Conservation (phyloP, 2,113 vertebrate genomes). For the Herpetotheres cachinnans region DNA sequence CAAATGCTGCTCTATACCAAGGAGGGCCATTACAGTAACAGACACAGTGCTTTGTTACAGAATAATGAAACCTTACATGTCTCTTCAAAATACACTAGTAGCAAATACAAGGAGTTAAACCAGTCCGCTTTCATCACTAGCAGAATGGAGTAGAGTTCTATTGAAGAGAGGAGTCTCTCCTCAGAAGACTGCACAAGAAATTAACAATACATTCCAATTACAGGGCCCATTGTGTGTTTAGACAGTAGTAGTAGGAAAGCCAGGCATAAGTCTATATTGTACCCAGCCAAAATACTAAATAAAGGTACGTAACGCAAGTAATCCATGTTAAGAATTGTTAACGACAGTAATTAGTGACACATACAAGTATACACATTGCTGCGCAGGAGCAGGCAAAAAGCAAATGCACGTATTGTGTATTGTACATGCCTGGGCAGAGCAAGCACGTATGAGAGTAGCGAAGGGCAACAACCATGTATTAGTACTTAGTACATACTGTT, state of each 20-base stretch:
- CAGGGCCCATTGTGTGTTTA: not conserved
- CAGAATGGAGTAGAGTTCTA: not conserved
- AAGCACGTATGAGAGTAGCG: not conserved
- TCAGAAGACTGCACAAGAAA: not conserved
- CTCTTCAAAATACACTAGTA: not conserved
- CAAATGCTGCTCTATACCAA: not conserved
- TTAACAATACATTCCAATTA: not conserved
- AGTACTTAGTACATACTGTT: not conserved
- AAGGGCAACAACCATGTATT: not conserved
- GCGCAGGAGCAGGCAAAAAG: not conserved
- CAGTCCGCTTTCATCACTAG: not conserved
- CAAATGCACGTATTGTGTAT: accelerated
- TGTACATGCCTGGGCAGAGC: not conserved
- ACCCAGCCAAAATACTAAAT: not conserved
- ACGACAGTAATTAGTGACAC: not conserved
- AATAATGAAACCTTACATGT: not conserved
- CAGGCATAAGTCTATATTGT: not conserved
- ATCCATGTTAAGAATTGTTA: not conserved
- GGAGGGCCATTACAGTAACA: not conserved
- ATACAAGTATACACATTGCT: not conserved
- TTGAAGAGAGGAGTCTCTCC: not conserved
- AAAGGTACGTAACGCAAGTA: not conserved
- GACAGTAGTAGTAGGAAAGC: not conserved
- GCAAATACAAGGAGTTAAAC: not conserved
- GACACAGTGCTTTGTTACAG: not conserved